Percentiles rank a stretch among this genome's conserved stretches.
Conservation (phyloP, 2,888 invertebrate species). For the Sceliomorpha sp. region DNA sequence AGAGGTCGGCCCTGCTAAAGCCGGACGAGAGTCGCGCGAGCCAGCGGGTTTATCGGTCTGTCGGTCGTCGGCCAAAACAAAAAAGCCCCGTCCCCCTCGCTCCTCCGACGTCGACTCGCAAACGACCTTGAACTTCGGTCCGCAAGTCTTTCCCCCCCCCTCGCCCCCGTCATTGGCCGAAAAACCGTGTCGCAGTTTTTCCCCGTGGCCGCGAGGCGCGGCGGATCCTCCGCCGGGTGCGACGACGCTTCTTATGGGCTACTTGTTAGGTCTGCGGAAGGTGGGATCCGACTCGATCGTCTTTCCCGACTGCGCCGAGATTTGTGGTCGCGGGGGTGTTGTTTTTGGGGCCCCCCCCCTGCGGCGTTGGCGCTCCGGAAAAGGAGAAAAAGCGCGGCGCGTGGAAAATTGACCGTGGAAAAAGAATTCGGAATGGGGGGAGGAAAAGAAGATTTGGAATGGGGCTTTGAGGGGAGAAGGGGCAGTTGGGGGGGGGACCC, state of each 20-base stretch:
- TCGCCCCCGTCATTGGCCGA: slow-evolving; percentile 70
- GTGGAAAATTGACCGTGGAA: slow-evolving; percentile 9
- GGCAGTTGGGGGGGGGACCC: too few species aligned
- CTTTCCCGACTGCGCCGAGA: slow-evolving; percentile 66
- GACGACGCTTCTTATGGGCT: slow-evolving; percentile 78
- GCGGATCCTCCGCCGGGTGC: slow-evolving; percentile 65
- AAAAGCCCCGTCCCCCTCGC: too few species aligned
- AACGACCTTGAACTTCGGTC: slow-evolving; percentile 77
- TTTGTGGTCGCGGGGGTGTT: slow-evolving; percentile 76
- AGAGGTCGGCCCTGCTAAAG: slow-evolving; percentile 25
- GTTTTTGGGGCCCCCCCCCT: too few species aligned
- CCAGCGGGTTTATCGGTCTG: slow-evolving; percentile 68
- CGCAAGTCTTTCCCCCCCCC: too few species aligned
- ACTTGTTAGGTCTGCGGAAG: slow-evolving; percentile 77
- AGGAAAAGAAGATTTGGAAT: too few species aligned
- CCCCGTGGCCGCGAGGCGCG: slow-evolving; percentile 66
- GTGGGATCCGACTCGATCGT: slow-evolving; percentile 66
- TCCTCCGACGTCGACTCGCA: too few species aligned
- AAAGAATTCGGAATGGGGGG: not conserved
- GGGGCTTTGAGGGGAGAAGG: too few species aligned
- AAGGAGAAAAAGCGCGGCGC: slow-evolving; percentile 14
- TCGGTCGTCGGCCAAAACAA: slow-evolving; percentile 70
- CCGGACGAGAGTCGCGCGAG: slow-evolving; percentile 50
- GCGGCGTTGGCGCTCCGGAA: slow-evolving; percentile 42
- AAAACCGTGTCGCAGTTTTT: slow-evolving; percentile 79